These are phyloP conservation scores for Ophion ventricosus DNA, from an alignment of 2,888 invertebrate species.

Conservation along the genomic window DNA sequence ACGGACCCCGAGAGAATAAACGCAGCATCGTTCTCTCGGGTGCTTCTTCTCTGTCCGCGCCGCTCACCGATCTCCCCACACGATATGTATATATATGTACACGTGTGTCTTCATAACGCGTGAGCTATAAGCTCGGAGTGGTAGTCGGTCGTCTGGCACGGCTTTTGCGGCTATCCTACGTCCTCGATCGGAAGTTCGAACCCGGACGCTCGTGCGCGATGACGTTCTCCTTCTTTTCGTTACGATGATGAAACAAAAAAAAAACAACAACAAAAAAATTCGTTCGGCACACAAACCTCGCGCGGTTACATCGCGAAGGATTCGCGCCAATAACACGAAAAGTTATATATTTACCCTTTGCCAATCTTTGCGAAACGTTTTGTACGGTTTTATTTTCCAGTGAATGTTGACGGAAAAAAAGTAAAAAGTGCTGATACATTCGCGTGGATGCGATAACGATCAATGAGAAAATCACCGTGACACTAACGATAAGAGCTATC, in stretches of 20 bases:
- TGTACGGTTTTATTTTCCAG: neutral
- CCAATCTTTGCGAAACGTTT: neutral
- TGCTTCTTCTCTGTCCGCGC: conserved; percentile 23
- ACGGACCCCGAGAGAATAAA: conserved; percentile 34
- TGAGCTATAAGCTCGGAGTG: conserved; percentile 34
- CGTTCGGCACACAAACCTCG: neutral
- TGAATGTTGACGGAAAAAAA: neutral
- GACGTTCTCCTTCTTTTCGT: conserved; percentile 37
- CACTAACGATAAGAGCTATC: neutral
- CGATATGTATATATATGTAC: neutral
- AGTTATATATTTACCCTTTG: neutral
- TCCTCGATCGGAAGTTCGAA: conserved; percentile 61
- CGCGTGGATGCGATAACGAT: neutral
- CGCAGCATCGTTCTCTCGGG: conserved; percentile 40
- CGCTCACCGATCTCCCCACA: conserved; percentile 12
- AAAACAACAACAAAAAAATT: conserved; percentile 3
- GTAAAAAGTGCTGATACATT: neutral
- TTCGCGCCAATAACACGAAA: neutral
- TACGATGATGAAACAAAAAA: conserved; percentile 14
- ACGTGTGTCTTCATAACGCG: conserved; percentile 20
- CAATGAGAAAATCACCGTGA: neutral
- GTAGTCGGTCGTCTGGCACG: conserved; percentile 19
- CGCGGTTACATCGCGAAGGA: conserved; percentile 21
- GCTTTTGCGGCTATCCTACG: conserved; percentile 25
- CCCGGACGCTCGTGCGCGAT: conserved; percentile 50